Evolutionary conservation across 2,888 invertebrate species (phyloP).

Genomic region (Coelinius sp.): DNA sequence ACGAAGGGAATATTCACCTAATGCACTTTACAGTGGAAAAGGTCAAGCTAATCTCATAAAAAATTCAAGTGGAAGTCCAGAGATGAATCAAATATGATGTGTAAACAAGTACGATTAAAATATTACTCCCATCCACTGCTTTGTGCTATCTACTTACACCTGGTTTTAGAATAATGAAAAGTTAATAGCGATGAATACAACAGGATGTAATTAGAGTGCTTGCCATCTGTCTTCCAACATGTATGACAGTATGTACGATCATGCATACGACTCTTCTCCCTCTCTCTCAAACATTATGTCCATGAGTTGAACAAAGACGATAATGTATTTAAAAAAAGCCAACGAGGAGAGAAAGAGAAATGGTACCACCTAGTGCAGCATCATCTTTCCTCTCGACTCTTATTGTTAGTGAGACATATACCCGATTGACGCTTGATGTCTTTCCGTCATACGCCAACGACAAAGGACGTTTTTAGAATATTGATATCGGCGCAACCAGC

Average conservation of each 20-base stretch:
- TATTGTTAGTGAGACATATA: not conserved
- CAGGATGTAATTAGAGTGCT: slow-evolving; percentile 66
- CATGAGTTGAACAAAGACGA: slow-evolving; percentile 2
- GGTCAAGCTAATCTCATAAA: too few species aligned
- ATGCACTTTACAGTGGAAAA: too few species aligned
- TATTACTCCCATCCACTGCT: not conserved
- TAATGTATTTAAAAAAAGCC: not conserved
- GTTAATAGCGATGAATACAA: slow-evolving; percentile 62
- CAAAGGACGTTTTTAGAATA: slow-evolving; percentile 70
- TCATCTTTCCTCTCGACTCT: slow-evolving; percentile 39
- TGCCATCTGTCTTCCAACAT: too few species aligned
- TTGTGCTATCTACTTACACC: not conserved
- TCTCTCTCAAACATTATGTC: slow-evolving; percentile 21
- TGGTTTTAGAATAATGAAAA: slow-evolving; percentile 61
- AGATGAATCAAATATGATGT: too few species aligned
- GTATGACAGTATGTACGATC: too few species aligned
- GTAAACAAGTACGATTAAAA: not conserved
- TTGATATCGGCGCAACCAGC: slow-evolving; percentile 66
- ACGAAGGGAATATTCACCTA: too few species aligned
- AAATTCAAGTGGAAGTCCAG: too few species aligned
- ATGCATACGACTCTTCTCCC: not conserved
- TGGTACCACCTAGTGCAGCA: slow-evolving; percentile 14
- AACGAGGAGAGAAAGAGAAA: slow-evolving; percentile 14
- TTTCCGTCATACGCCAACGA: slow-evolving; percentile 61
- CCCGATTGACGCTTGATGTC: slow-evolving; percentile 44